Percentiles rank a stretch among this genome's conserved stretches.
Evolutionary conservation across 1,140 invertebrate species (phyloP).

Genomic region (Drosophila ohnishii): DNA sequence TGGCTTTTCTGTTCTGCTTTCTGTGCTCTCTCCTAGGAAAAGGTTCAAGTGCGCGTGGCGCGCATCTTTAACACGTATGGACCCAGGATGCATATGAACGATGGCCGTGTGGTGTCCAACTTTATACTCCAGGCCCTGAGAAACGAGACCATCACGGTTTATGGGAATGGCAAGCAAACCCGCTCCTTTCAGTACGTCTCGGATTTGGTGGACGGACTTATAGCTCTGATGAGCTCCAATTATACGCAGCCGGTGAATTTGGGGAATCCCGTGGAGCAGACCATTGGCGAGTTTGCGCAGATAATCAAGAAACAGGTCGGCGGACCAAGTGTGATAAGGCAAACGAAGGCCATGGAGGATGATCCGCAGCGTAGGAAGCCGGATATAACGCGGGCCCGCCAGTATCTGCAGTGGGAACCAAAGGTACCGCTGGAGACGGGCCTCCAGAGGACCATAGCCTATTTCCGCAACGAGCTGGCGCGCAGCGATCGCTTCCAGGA

Average conservation of each 20-base stretch:
- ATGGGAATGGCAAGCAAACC: constrained; percentile 98
- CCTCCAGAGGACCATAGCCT: constrained; percentile 94
- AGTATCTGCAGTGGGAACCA: constrained; percentile 96
- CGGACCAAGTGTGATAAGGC: constrained; percentile 92
- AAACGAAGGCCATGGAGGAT: constrained; percentile 94
- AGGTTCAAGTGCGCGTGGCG: constrained; percentile 96
- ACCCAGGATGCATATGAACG: constrained; percentile 99
- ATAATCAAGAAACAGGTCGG: constrained; percentile 95
- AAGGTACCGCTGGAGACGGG: constrained; percentile 93
- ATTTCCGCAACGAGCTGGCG: constrained; percentile 94
- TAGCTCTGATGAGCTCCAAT: constrained; percentile 97
- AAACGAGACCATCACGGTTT: constrained; percentile 97
- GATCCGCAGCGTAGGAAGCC: constrained; percentile 97
- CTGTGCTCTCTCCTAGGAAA: constrained; percentile 85
- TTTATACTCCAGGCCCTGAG: constrained; percentile 98
- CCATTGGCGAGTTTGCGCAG: constrained; percentile 97
- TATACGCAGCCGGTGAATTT: constrained; percentile 97
- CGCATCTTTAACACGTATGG: constrained; percentile 99
- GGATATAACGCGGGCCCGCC: constrained; percentile 95
- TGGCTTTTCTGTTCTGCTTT: not conserved
- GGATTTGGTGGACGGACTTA: constrained; percentile 97
- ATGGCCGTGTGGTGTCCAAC: constrained; percentile 99
- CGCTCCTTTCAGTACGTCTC: constrained; percentile 99
- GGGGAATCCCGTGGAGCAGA: constrained; percentile 99
- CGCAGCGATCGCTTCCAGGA: constrained; percentile 83